phyloP scores from a whole-genome alignment of 2,113 vertebrate species.

The Hippopotamus amphibius region DNA sequence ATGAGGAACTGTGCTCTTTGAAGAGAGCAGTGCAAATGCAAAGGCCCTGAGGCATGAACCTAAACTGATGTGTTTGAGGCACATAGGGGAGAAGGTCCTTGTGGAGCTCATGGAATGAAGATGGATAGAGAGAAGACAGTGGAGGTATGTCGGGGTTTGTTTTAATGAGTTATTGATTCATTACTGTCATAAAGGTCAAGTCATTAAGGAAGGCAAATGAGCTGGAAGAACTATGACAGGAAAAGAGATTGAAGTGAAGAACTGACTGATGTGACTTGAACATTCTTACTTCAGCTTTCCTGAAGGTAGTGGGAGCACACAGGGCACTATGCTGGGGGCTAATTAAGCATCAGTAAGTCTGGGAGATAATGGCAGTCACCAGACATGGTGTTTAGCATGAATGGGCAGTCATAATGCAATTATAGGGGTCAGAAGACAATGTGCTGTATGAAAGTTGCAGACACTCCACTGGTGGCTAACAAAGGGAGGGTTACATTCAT shows the following conservation, averaged over 20 bases:
- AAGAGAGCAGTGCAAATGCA: background rate
- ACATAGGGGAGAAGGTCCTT: background rate
- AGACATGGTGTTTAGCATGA: background rate
- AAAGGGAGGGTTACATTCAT: background rate
- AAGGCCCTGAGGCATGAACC: background rate
- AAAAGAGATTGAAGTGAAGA: background rate
- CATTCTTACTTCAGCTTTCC: background rate
- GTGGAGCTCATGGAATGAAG: background rate
- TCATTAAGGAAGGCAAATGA: background rate
- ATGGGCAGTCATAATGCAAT: background rate
- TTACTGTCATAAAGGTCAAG: background rate
- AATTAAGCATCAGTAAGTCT: background rate
- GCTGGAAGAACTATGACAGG: background rate
- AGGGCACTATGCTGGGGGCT: background rate
- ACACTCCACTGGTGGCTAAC: background rate
- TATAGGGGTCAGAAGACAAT: background rate
- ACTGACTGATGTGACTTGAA: background rate
- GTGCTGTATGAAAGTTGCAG: background rate
- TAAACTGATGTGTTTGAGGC: background rate
- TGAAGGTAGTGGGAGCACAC: background rate
- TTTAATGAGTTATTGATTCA: background rate
- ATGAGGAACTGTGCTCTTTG: background rate
- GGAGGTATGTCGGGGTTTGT: background rate
- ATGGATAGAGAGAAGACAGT: background rate
- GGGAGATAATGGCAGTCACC: background rate